Percentiles rank a stretch among this genome's conserved stretches.
Conservation (phyloP, 2,113 vertebrate genomes). For the Cyprinus carpio region DNA sequence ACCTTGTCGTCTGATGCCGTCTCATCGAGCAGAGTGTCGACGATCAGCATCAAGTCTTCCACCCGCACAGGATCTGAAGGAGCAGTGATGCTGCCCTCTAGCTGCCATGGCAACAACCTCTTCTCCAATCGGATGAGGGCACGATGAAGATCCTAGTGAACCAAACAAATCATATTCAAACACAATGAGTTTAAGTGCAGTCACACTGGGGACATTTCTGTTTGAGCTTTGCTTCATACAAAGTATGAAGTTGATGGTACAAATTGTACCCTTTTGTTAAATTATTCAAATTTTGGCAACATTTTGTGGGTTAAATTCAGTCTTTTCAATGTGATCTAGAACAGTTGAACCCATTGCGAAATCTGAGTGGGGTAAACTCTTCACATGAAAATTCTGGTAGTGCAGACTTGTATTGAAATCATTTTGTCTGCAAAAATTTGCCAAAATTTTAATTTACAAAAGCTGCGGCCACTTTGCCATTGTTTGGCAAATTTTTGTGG, state of each 20-base stretch:
- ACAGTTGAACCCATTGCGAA: not conserved
- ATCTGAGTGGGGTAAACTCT: not conserved
- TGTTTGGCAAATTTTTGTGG: too few relatives aligned
- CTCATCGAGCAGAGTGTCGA: constrained; percentile 83
- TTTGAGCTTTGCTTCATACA: not conserved
- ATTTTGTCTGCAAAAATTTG: too few relatives aligned
- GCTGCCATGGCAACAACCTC: constrained; percentile 78
- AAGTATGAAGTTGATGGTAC: not conserved
- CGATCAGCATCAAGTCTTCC: constrained; percentile 81
- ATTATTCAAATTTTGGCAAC: not conserved
- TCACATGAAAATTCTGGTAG: not conserved
- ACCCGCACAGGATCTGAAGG: constrained; percentile 69
- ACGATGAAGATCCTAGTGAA: constrained; percentile 73
- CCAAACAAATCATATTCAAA: not conserved
- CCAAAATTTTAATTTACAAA: not conserved
- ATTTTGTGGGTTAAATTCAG: too few relatives aligned
- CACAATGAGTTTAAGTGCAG: not conserved
- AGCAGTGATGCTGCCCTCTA: constrained; percentile 43
- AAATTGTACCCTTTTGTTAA: not conserved
- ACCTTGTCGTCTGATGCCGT: constrained; percentile 60
- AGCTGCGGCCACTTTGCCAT: too few relatives aligned
- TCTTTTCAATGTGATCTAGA: too few relatives aligned
- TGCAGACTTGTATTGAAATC: not conserved
- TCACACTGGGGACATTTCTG: not conserved
- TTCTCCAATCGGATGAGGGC: constrained; percentile 73